Conservation (phyloP, 2,888 invertebrate species). For the Eupithecia vulgata region DNA sequence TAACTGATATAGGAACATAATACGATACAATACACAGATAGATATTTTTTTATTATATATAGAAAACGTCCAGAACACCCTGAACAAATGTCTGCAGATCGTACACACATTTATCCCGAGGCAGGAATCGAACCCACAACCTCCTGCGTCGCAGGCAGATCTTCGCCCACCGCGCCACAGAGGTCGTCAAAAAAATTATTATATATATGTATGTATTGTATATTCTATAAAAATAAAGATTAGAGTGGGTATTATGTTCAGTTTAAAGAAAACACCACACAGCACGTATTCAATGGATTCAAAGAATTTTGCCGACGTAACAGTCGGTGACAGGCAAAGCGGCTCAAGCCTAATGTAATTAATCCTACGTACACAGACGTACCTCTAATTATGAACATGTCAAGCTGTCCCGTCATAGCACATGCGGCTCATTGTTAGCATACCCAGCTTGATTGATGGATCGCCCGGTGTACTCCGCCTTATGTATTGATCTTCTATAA, state of each 20-base stretch:
- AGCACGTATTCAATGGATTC: neutral
- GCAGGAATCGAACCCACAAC: too few relatives aligned
- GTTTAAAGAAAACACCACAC: neutral
- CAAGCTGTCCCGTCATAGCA: constrained; percentile 38
- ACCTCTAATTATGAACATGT: constrained; percentile 41
- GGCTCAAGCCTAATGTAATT: constrained; percentile 41
- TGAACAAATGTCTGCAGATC: too few relatives aligned
- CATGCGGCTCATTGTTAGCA: constrained; percentile 23
- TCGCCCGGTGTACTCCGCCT: constrained; percentile 8
- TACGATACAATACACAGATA: too few relatives aligned
- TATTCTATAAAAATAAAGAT: too few relatives aligned
- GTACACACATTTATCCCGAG: too few relatives aligned
- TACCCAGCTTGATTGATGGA: constrained; percentile 28
- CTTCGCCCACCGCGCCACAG: too few relatives aligned
- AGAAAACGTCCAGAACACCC: too few relatives aligned
- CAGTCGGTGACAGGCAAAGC: constrained; percentile 12
- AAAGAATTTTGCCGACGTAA: neutral
- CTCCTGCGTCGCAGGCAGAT: too few relatives aligned
- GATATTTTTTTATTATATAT: too few relatives aligned
- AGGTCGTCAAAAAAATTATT: too few relatives aligned
- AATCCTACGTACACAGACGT: constrained; percentile 31
- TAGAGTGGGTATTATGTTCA: neutral
- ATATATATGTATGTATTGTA: too few relatives aligned
- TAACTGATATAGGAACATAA: too few relatives aligned
- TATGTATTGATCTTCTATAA: constrained; percentile 25